Evolutionary conservation across 2,888 invertebrate genomes (phyloP).

Genomic region (Aplocera efformata): DNA sequence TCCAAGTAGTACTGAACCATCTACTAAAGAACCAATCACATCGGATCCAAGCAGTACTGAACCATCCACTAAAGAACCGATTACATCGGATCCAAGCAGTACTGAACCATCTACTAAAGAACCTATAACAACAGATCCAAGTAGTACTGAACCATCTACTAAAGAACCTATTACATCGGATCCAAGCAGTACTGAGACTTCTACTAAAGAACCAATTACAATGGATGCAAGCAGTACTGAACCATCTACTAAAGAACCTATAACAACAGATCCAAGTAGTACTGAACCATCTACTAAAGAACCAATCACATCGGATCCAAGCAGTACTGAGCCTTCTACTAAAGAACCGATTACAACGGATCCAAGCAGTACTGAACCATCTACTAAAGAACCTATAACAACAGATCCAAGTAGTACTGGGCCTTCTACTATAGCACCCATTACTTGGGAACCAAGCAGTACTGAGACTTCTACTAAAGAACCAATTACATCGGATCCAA

Average conservation of each 20-base stretch:
- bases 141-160: too few species aligned
- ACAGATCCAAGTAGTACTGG: too few species aligned
- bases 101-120: constrained; percentile 1
- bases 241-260: constrained; percentile 7
- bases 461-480: constrained; percentile 5
- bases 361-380: neutral
- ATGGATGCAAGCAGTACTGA: constrained; percentile 2
- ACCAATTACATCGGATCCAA: constrained; percentile 3
- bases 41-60: neutral
- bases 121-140: neutral
- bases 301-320: neutral
- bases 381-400: neutral
- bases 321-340: neutral
- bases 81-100: constrained; percentile 2
- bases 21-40: neutral
- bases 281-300: constrained; percentile 1
- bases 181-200: too few species aligned
- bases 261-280: constrained; percentile 3
- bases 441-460: constrained; percentile 5
- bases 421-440: too few species aligned
- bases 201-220: constrained; percentile 7
- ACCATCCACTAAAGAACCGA: neutral
- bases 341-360: neutral
- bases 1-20: constrained; percentile 1
- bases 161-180: constrained; percentile 7